Evolutionary conservation across 2,113 vertebrate species (phyloP).

Genomic region (Perognathus longimembris): DNA sequence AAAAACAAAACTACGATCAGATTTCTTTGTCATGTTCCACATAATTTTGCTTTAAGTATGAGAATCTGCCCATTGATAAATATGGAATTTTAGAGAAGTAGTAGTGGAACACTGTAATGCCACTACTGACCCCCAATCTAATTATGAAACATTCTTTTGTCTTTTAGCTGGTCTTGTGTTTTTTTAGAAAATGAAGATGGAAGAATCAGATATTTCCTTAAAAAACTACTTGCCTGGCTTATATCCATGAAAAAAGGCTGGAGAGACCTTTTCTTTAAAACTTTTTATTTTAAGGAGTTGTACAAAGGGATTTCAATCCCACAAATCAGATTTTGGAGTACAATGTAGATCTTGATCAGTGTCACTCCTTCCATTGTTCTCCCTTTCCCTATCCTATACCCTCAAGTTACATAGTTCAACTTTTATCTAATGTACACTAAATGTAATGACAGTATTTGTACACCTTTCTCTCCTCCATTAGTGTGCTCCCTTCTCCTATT

Average conservation of each 20-base stretch:
- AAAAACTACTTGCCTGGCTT: neutral
- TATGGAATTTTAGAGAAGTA: neutral
- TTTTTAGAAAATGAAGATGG: neutral
- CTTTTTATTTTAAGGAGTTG: no score
- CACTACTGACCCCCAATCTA: neutral
- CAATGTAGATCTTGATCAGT: no score
- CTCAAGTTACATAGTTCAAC: no score
- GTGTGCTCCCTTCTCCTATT: no score
- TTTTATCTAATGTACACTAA: no score
- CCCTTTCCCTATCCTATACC: no score
- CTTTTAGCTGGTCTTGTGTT: slow-evolving; percentile 27
- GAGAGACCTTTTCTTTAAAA: neutral
- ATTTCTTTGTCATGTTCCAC: neutral
- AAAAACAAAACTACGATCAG: neutral
- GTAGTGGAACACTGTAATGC: neutral
- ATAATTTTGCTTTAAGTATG: neutral
- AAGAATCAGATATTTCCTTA: neutral
- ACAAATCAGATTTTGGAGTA: no score
- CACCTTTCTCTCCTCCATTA: no score
- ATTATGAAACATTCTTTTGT: neutral
- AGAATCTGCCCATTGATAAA: neutral
- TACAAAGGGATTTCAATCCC: no score
- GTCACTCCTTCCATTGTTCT: no score
- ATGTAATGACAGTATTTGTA: no score
- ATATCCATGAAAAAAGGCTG: neutral